Evolutionary conservation across 2,113 vertebrate genomes (phyloP).

Genomic region (Colius striatus): DNA sequence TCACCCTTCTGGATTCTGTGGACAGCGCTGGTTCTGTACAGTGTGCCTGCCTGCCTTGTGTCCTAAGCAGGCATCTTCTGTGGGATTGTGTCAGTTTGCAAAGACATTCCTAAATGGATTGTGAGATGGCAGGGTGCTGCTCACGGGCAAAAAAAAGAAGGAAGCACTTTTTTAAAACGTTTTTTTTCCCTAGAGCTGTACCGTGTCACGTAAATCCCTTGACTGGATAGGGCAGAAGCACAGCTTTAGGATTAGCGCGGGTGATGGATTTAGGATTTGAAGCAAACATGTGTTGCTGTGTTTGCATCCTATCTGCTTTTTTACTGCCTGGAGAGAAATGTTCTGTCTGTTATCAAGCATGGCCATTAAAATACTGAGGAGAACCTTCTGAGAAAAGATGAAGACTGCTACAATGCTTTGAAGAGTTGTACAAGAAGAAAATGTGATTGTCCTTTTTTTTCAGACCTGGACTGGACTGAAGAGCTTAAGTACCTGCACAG

Average conservation of each 20-base stretch:
- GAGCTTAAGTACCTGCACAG: not conserved
- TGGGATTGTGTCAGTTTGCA: not conserved
- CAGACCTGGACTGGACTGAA: not conserved
- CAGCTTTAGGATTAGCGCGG: constrained; percentile 82
- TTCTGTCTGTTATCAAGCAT: not conserved
- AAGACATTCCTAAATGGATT: not conserved
- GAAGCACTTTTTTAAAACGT: not conserved
- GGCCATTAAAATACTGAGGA: not conserved
- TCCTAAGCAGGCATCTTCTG: not conserved
- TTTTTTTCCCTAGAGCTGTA: not conserved
- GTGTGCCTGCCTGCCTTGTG: not conserved
- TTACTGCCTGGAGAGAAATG: not conserved
- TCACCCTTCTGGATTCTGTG: not conserved
- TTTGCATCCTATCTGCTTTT: not conserved
- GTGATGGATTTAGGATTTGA: constrained; percentile 85
- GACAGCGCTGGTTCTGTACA: not conserved
- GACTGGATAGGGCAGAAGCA: constrained; percentile 68
- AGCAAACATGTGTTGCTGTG: constrained; percentile 73
- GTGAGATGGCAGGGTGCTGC: not conserved
- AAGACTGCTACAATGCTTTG: not conserved
- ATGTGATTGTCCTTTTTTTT: not conserved
- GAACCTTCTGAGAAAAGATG: not conserved
- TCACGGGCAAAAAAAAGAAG: not conserved
- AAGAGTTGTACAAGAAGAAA: not conserved
- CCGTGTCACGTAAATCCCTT: constrained; percentile 78